phyloP scores from a whole-genome alignment of 2,113 vertebrate genomes.

The Corvus moneduloides region DNA sequence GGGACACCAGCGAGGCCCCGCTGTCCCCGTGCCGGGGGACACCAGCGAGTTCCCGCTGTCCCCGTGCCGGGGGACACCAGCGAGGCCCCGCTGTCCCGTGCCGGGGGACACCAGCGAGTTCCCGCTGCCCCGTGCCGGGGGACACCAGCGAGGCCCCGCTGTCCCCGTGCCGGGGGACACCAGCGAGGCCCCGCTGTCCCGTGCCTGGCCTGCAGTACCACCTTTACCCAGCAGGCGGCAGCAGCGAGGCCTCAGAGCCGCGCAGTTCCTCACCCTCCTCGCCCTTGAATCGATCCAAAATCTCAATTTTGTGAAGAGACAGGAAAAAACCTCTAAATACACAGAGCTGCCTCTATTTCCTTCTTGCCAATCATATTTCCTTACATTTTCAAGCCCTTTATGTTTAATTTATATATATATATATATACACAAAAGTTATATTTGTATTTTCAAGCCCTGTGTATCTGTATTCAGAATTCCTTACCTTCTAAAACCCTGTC shows the following conservation, averaged over 20 bases:
- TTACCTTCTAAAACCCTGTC: neutral
- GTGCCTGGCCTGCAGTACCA: neutral
- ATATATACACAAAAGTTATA: neutral
- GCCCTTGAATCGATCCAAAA: neutral
- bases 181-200: rapidly evolving
- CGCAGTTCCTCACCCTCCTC: neutral
- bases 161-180: neutral
- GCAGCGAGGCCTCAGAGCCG: rapidly evolving
- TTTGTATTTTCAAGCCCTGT: neutral
- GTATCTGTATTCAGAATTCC: neutral
- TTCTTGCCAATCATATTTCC: neutral
- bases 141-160: rapidly evolving
- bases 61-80: rapidly evolving
- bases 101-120: rapidly evolving
- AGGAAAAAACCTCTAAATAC: neutral
- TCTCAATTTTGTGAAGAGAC: neutral
- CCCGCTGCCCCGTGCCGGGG: too few species aligned
- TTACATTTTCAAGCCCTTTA: neutral
- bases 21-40: neutral
- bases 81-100: too few species aligned
- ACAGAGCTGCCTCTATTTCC: neutral
- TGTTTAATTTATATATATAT: neutral
- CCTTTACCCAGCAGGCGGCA: rapidly evolving
- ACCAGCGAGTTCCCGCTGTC: rapidly evolving
- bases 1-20: rapidly evolving